Base-by-base conservation (phyloP, 1,140 invertebrate species). In the Ostrea edulis region DNA sequence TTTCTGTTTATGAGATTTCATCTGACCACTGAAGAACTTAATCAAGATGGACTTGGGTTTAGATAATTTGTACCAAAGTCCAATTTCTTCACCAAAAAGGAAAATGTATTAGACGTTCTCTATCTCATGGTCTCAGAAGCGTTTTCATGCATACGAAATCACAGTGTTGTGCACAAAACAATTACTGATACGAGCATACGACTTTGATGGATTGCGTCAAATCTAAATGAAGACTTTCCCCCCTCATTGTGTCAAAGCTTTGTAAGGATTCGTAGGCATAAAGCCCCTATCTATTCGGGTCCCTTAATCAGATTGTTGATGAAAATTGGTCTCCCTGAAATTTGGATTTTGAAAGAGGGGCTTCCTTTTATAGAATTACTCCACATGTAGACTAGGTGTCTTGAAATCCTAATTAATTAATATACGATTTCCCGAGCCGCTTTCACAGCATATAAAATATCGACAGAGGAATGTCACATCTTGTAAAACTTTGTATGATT, bases 111-210 rank as follows among this genome's bases (percentile, higher is more conserved):
- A 77, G 68, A 35, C 25, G 29, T 29, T 35, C 29, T 77, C 68
- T 29, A 77, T 77, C 68, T 77, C 68, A 35, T 22, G 68, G 68
- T 77, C 14, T 9, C 68, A 77, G 68, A 77, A 77, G 68, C 68
- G 68, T 77, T 77, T 77, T 77, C 68, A 77, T 77, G 68, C 68
- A 77, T 77, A 77, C 68, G 68, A 77, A 77, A 77, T 77, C 68
- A 77, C 25, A 77, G 68, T 77, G 68, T 77, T 77, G 25, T 77
- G 68, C 68, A 77, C 25, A 77, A 77, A 25, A 77, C 68, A 77
- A 77, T 77, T 77, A 77, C 68, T 77, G 25, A 77, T 77, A 77
- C 25, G 29, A 77, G 25, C 25, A 77, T 77, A 77, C 25, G 68
- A 77, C 68, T 29, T 62, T 77, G 68, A 77, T 77, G 68, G 68